Base-by-base conservation (phyloP, 2,888 invertebrate genomes). In the Rosalia funebris region DNA sequence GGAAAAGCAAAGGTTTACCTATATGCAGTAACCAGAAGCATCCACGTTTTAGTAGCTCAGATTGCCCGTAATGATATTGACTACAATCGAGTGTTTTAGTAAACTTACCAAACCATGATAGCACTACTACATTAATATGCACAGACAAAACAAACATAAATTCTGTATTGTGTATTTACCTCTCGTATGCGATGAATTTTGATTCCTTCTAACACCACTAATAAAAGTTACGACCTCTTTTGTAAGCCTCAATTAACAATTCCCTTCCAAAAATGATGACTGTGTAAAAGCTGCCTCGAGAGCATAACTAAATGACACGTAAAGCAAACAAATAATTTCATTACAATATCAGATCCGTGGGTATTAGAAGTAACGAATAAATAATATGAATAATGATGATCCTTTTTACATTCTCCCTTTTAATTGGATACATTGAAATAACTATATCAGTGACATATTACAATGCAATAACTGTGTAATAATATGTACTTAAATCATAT, bases 1-100 rank as follows among this genome's bases (percentile, higher is more conserved):
- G 77, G 78, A 78, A 78, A 78, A 73, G 77, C 65, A 78, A 77
- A 77, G 77, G 41, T 46, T 46, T 46, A 71, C 73, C 73, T 67
- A 57, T 63, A 65, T 63, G 62, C 54, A 61, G 44, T 31, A 32
- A 53, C 39, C 53, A 53, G 41, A 42, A 50, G 65, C 61, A 57
- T 55, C 53, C 53, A 54, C 57, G 60, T 52, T 63, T 53, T 57
- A 65, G 64, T 62, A 63, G 60, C 60, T 31, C 52, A 61, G 68
- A 68, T 70, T 59, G 47, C 55, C 19, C 20, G 62, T 68, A 66
- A 68, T 68, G 71, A 71, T 69, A 69, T 67, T 67, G 65, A 65
- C 54, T 61, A 62, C 66, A 58, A 67, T 68, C 68, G 65, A 66
- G 68, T 63, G 59, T 63, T 58, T 63, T 52, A 42, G 63, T 63